Evolutionary conservation across 2,888 invertebrate genomes (phyloP), one percentile per base, ranked within the genome.

Genomic region (Camponotus fellah): DNA sequence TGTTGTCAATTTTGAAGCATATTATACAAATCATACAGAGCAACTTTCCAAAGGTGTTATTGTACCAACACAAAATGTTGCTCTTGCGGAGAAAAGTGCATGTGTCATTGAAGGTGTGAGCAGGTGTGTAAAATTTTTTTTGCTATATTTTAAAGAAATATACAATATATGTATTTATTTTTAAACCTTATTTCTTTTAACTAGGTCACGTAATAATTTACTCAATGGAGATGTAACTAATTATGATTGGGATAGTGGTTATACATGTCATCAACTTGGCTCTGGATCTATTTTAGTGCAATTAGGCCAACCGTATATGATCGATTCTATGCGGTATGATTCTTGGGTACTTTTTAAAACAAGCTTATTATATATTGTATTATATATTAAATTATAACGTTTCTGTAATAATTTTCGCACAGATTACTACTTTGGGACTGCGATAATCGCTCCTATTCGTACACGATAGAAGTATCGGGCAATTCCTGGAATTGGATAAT

Each of bases 171-270:
- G 2, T 68, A 62, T 14, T 17, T 21, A 40, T 49, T 62, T 53
- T 56, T 34, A 46, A 17, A n/a, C 65, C 76, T 75, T 65, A 5
- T 65, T 58, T 64, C 21, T 53, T n/a, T 85, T 56, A n/a, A 80
- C 43, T 92, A 97, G 99, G 14, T 97, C 98, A 68, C 96, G 99
- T 89, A 99, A 99, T 96, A 98, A 99, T 0, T 96, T 99, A 14
- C 96, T 99, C 84, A 99, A 99, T 96, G 99, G 99, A 17, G 99
- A 99, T 95, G 98, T 97, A 79, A 96, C 97, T 92, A 97, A 98
- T 95, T 99, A 99, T 95, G 99, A 99, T 96, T 99, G 99, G 99
- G 99, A 99, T 95, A 98, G 98, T 79, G 99, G 99, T 87, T 99
- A 99, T 95, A 99, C 99, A 5, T 99, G 99, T 95, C 99, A 99